Conservation (phyloP, 1,140 invertebrate species). For the Plectus sambesii region DNA sequence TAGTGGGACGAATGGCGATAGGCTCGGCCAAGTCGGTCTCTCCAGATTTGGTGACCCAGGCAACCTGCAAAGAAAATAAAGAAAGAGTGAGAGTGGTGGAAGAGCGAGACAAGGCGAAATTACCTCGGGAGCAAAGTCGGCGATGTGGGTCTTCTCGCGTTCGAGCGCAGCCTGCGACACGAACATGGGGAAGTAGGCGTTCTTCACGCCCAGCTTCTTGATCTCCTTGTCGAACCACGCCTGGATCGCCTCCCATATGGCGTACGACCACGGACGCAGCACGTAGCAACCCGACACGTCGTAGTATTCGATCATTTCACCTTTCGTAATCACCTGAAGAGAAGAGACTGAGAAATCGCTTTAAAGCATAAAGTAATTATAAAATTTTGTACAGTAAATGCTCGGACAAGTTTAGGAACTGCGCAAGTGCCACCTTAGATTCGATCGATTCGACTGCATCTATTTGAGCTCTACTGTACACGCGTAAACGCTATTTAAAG, state of each 20-base stretch:
- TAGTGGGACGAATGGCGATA: slow-evolving; percentile 95
- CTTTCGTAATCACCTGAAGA: slow-evolving; percentile 75
- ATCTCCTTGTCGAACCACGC: slow-evolving; percentile 79
- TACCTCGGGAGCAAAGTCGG: slow-evolving; percentile 94
- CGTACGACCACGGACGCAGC: slow-evolving; percentile 83
- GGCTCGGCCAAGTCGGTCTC: slow-evolving; percentile 82
- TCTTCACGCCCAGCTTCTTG: slow-evolving; percentile 81
- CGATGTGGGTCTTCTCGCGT: slow-evolving; percentile 88
- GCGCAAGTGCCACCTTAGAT: no score
- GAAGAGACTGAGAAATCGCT: no score
- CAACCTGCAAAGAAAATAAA: slow-evolving; percentile 56
- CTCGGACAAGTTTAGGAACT: no score
- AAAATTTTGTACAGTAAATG: no score
- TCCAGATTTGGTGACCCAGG: slow-evolving; percentile 96
- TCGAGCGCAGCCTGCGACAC: slow-evolving; percentile 78
- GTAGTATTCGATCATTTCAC: slow-evolving; percentile 98
- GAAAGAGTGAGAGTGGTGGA: not conserved
- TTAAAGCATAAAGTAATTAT: no score
- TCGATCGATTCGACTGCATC: no score
- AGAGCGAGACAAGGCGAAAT: not conserved
- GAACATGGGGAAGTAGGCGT: slow-evolving; percentile 98
- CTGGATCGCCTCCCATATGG: slow-evolving; percentile 88
- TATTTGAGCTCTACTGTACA: no score
- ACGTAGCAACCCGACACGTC: slow-evolving; percentile 99
- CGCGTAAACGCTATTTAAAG: no score